A percentile compares a stretch with the other conserved stretches of the same genome.
Conservation (phyloP, 2,113 vertebrate species). For the Forbesichthys agassizii region DNA sequence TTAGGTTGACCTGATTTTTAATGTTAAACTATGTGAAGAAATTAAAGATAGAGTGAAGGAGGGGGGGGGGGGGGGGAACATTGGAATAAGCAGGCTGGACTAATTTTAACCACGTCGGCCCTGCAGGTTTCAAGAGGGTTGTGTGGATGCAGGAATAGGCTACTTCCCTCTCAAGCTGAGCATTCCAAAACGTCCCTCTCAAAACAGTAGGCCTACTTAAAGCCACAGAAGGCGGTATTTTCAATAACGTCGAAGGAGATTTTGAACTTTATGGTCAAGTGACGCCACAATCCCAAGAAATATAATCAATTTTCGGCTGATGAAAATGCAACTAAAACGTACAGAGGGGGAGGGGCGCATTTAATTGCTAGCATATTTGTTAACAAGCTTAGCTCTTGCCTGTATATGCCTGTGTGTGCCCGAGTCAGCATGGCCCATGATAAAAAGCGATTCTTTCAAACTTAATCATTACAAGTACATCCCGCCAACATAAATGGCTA, state of each 20-base stretch:
- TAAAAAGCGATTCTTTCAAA: slow-evolving; percentile 80
- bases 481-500: slow-evolving; percentile 70
- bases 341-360: slow-evolving; percentile 44
- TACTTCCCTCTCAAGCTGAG: slow-evolving; percentile 27
- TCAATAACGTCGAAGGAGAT: slow-evolving; percentile 54
- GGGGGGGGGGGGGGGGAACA: slow-evolving; percentile 33
- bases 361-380: slow-evolving; percentile 77
- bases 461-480: slow-evolving; percentile 77
- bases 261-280: slow-evolving; percentile 63
- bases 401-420: slow-evolving; percentile 61
- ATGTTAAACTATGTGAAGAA: slow-evolving; percentile 79
- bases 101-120: slow-evolving; percentile 65
- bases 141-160: slow-evolving; percentile 51
- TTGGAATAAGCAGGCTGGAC: slow-evolving; percentile 62
- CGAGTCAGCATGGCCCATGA: slow-evolving; percentile 74
- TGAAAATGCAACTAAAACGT: slow-evolving; percentile 57
- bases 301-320: slow-evolving; percentile 80
- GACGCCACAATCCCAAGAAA: slow-evolving; percentile 44
- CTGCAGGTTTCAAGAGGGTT: slow-evolving; percentile 56
- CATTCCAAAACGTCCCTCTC: slow-evolving; percentile 32
- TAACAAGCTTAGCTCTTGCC: slow-evolving; percentile 79
- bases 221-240: slow-evolving; percentile 35
- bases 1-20: slow-evolving; percentile 82
- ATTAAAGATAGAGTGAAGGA: slow-evolving; percentile 59
- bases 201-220: slow-evolving; percentile 29